Evolutionary conservation across 2,113 vertebrate genomes (phyloP).

Genomic region (Macrotis lagotis): DNA sequence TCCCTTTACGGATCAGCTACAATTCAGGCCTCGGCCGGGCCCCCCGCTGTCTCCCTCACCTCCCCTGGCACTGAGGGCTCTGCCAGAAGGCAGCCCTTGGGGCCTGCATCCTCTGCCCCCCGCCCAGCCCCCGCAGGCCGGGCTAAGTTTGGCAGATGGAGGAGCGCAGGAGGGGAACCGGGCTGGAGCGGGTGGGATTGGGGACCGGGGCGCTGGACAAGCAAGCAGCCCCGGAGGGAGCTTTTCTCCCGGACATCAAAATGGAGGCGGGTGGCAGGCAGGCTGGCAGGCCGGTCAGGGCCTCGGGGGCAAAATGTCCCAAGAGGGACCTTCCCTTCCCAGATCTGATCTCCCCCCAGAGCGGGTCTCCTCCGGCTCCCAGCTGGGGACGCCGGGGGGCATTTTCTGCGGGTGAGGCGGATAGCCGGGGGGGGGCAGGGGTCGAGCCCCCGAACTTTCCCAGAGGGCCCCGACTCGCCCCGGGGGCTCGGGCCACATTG

Average conservation of each 20-base stretch:
- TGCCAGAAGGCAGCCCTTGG: not conserved
- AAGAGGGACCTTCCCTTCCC: no score
- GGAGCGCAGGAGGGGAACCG: not conserved
- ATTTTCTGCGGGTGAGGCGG: not conserved
- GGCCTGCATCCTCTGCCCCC: not conserved
- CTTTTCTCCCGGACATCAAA: not conserved
- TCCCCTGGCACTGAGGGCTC: not conserved
- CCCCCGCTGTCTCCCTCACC: no score
- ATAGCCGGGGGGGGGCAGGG: not conserved
- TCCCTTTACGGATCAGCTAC: not conserved
- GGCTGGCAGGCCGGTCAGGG: not conserved
- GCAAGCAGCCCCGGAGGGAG: not conserved
- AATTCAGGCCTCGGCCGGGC: not conserved
- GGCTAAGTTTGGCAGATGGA: not conserved
- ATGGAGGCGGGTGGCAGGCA: not conserved
- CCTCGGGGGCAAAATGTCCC: not conserved
- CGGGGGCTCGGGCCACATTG: not conserved
- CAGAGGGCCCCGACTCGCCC: not conserved
- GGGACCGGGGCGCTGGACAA: no score
- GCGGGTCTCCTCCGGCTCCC: not conserved
- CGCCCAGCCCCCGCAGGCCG: no score
- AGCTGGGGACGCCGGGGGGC: accelerated
- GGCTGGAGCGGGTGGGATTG: not conserved
- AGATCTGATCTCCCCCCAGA: not conserved
- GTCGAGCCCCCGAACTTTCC: not conserved